phyloP scores from a whole-genome alignment of 64 coral and sea anemone species.

The Montipora foliosa region DNA sequence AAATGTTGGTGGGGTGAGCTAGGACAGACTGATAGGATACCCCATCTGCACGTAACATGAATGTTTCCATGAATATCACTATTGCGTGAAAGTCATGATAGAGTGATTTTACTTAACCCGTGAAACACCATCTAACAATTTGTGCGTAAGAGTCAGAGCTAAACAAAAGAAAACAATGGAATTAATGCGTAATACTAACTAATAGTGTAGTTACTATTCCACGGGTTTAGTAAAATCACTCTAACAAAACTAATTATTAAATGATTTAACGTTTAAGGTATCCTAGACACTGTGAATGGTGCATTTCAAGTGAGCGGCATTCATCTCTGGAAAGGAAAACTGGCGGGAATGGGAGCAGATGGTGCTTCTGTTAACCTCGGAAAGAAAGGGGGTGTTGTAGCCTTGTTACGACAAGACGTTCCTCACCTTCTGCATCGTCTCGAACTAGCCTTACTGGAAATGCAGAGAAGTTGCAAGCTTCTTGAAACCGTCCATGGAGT shows the following conservation, averaged over 20 bases:
- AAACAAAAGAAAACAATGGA: too few relatives aligned
- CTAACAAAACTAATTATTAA: background rate
- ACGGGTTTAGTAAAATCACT: too few relatives aligned
- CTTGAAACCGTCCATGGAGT: background rate
- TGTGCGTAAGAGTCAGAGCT: too few relatives aligned
- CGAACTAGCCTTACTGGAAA: background rate
- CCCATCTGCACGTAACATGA: too few relatives aligned
- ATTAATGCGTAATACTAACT: too few relatives aligned
- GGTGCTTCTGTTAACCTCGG: slow-evolving; percentile 45
- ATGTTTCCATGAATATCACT: too few relatives aligned
- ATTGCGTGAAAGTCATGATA: background rate
- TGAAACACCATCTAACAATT: too few relatives aligned
- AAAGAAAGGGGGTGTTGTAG: slow-evolving; percentile 40
- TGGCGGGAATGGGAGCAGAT: slow-evolving; percentile 42
- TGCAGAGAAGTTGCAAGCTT: background rate
- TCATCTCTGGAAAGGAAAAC: slow-evolving; percentile 6
- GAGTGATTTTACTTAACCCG: too few relatives aligned
- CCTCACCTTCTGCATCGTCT: background rate
- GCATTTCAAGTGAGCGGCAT: slow-evolving; percentile 14
- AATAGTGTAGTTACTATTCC: too few relatives aligned
- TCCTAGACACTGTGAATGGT: background rate
- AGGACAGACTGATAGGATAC: too few relatives aligned
- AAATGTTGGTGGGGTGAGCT: too few relatives aligned
- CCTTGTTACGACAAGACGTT: background rate
- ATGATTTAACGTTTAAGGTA: background rate